phyloP scores from a whole-genome alignment of 2,113 vertebrate genomes.

The Pelobates fuscus region DNA sequence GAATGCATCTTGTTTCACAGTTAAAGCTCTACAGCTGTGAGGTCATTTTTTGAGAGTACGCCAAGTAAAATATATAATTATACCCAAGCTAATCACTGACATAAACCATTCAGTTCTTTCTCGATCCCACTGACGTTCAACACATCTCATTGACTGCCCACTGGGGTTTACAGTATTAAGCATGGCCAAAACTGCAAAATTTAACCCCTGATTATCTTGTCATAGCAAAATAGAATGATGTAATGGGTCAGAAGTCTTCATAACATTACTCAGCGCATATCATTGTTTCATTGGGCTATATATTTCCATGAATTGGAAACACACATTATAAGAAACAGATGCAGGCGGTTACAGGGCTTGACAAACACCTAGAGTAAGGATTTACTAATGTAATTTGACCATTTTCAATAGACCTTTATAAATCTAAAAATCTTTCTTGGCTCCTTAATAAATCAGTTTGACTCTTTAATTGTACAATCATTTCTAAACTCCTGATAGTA shows the following conservation, averaged over 20 bases:
- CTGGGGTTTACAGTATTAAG: constrained; percentile 37
- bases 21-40: constrained; percentile 31
- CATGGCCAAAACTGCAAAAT: neutral
- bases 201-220: constrained; percentile 18
- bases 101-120: constrained; percentile 37
- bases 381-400: too few species aligned
- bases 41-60: constrained; percentile 24
- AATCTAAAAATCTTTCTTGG: too few species aligned
- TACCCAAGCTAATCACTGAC: constrained; percentile 43
- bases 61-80: constrained; percentile 48
- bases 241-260: neutral
- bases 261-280: neutral
- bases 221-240: neutral
- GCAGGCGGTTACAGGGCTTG: too few species aligned
- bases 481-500: too few species aligned
- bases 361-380: too few species aligned
- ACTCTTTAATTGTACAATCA: too few species aligned
- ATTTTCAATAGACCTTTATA: too few species aligned
- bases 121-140: constrained; percentile 38
- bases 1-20: constrained; percentile 21
- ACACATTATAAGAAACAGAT: too few species aligned
- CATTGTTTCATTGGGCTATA: neutral
- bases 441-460: too few species aligned
- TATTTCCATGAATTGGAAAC: too few species aligned
- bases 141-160: constrained; percentile 30